phyloP scores from a whole-genome alignment of 2,113 vertebrate species.

The Morone saxatilis region DNA sequence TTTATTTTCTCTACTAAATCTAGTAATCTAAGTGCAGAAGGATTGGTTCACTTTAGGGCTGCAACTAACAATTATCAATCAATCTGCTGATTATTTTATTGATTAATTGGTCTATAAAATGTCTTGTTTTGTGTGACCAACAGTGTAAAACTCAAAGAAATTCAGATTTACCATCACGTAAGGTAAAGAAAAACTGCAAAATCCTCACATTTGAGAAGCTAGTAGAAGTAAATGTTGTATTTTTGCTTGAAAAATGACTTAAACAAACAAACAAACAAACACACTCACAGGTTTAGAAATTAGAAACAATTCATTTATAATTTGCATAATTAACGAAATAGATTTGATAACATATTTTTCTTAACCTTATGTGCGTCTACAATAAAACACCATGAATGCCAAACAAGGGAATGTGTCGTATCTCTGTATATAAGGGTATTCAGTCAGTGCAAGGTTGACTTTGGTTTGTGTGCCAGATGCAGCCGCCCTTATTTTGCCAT shows the following conservation, averaged over 20 bases:
- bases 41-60: neutral
- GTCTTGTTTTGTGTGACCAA: neutral
- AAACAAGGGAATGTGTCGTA: conserved; percentile 36
- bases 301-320: neutral
- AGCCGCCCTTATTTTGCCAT: conserved; percentile 70
- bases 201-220: too few relatives aligned
- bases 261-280: too few relatives aligned
- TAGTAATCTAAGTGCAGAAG: neutral
- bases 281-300: neutral
- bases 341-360: neutral
- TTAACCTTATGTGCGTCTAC: neutral
- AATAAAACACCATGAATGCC: neutral
- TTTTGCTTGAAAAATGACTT: neutral
- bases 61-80: neutral
- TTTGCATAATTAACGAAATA: too few relatives aligned
- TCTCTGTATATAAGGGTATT: conserved; percentile 37
- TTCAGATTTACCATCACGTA: too few relatives aligned
- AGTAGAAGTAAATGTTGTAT: too few relatives aligned
- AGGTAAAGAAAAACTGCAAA: too few relatives aligned
- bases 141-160: neutral
- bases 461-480: conserved; percentile 40
- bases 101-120: neutral
- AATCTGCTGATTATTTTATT: neutral
- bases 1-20: neutral
- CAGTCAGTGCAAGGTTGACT: conserved; percentile 36